Conservation (phyloP, 2,113 vertebrate species). For the Dolichallabes microphthalmus region DNA sequence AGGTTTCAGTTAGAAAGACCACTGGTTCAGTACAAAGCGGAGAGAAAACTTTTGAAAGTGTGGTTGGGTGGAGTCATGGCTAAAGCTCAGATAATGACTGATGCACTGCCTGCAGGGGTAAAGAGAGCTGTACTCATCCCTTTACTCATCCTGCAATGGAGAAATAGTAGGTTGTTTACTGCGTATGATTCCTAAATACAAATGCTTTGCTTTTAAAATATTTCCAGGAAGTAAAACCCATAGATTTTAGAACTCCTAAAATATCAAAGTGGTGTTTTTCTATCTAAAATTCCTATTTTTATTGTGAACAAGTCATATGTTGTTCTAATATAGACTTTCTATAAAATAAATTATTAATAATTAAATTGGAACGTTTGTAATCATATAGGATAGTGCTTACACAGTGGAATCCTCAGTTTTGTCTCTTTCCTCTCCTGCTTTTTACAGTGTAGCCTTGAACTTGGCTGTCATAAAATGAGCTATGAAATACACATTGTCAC, state of each 20-base stretch:
- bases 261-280: background rate
- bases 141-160: slow-evolving; percentile 1
- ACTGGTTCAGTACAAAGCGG: slow-evolving; percentile 62
- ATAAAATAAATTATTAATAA: background rate
- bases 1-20: slow-evolving; percentile 72
- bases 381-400: background rate
- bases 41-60: slow-evolving; percentile 61
- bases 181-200: background rate
- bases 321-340: background rate
- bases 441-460: background rate
- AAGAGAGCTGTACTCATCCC: background rate
- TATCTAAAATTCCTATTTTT: background rate
- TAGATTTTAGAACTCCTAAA: background rate
- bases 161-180: slow-evolving; percentile 4
- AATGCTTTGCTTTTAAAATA: slow-evolving; percentile 4
- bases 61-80: slow-evolving; percentile 60
- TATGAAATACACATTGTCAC: no score
- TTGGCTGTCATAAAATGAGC: background rate
- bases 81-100: slow-evolving; percentile 47
- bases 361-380: background rate
- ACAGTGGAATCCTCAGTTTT: background rate
- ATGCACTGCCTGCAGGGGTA: slow-evolving; percentile 40
- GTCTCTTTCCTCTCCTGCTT: background rate
- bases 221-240: slow-evolving; percentile 7
- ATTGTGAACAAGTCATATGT: background rate